phyloP scores from a whole-genome alignment of 2,797 vertebrate species.

The Sebastes itinus region DNA sequence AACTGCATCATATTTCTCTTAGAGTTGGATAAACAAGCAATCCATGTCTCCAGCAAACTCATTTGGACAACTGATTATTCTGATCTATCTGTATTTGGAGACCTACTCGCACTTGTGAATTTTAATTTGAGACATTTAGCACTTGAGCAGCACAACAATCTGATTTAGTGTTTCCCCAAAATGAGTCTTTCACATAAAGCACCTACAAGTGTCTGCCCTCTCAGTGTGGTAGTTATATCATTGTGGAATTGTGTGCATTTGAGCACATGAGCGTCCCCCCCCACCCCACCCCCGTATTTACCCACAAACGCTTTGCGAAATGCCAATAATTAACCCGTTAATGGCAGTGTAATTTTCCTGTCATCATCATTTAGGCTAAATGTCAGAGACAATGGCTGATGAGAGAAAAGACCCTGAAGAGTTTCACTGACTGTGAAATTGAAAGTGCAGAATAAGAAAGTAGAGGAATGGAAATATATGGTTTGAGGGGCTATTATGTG shows the following conservation, averaged over 20 bases:
- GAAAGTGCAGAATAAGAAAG: slow-evolving; percentile 14
- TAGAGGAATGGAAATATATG: neutral
- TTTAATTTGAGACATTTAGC: neutral
- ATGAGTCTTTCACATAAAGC: neutral
- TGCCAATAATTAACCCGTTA: slow-evolving; percentile 51
- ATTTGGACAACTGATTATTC: neutral
- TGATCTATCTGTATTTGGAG: neutral
- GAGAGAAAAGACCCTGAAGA: slow-evolving; percentile 16
- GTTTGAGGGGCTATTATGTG: slow-evolving; percentile 3
- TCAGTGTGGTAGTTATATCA: neutral
- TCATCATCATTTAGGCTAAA: slow-evolving; percentile 48
- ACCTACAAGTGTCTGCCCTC: neutral
- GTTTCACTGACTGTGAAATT: slow-evolving; percentile 52
- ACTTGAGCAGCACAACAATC: neutral
- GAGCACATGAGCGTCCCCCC: neutral
- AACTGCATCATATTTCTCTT: slow-evolving; percentile 6
- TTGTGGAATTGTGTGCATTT: neutral
- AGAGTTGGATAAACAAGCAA: slow-evolving; percentile 12
- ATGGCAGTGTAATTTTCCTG: slow-evolving; percentile 21
- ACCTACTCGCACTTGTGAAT: neutral
- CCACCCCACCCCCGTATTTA: neutral
- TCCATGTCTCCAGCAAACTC: neutral
- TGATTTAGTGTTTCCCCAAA: neutral
- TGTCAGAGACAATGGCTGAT: slow-evolving; percentile 12
- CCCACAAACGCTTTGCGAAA: slow-evolving; percentile 12